Conservation (phyloP, 2,888 invertebrate species). For the Macrophya annulata region DNA sequence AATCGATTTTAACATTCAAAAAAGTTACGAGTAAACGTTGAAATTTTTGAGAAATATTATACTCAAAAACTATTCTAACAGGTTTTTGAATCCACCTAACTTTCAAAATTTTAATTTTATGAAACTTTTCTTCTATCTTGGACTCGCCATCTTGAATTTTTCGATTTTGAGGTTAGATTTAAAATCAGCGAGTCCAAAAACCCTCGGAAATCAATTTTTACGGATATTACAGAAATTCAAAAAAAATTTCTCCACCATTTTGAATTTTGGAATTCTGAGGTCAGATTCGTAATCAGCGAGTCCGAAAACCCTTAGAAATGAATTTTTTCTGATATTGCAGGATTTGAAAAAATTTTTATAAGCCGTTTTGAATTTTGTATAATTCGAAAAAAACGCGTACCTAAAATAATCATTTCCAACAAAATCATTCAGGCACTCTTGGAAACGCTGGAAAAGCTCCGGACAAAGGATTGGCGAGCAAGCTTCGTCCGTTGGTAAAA, state of each 20-base stretch:
- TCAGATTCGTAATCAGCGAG: neutral
- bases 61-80: neutral
- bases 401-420: neutral
- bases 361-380: neutral
- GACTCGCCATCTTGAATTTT: neutral
- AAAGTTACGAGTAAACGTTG: neutral
- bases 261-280: neutral
- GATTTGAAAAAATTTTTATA: neutral
- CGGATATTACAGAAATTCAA: neutral
- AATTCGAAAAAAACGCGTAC: neutral
- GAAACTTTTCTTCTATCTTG: neutral
- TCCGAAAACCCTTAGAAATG: neutral
- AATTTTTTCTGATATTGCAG: neutral
- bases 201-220: neutral
- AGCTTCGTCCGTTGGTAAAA: constrained; percentile 89
- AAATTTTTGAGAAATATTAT: neutral
- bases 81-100: neutral
- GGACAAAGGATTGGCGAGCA: constrained; percentile 88
- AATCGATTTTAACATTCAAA: neutral
- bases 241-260: neutral
- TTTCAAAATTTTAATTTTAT: neutral
- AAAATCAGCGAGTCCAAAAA: neutral
- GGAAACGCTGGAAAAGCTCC: constrained; percentile 92
- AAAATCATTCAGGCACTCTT: constrained; percentile 81
- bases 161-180: neutral